These are phyloP conservation scores for Phalacrocorax aristotelis DNA, from an alignment of 2,113 vertebrate genomes.

Conservation along the genomic window DNA sequence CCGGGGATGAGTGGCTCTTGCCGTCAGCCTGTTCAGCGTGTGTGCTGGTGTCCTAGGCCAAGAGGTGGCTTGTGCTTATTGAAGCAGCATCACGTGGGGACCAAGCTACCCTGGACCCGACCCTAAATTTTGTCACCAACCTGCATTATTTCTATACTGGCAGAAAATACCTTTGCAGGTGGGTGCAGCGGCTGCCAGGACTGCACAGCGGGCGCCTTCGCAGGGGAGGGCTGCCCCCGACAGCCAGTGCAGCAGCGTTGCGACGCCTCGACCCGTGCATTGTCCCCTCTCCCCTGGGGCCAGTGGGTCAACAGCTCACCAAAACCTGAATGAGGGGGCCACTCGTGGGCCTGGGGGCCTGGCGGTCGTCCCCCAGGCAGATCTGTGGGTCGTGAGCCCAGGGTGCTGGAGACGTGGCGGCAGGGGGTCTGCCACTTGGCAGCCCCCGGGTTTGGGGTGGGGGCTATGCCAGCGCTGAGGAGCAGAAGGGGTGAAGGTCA, in stretches of 20 bases:
- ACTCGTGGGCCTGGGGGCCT: fast-evolving
- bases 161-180: neutral
- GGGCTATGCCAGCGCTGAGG: fast-evolving
- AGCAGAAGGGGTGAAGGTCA: neutral
- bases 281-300: neutral
- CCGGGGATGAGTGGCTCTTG: neutral
- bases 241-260: fast-evolving
- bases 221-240: fast-evolving
- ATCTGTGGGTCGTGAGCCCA: fast-evolving
- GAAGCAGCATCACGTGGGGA: neutral
- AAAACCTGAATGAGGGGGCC: neutral
- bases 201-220: too few species aligned
- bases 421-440: fast-evolving
- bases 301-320: neutral
- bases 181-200: fast-evolving
- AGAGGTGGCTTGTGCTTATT: neutral
- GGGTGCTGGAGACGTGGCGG: fast-evolving
- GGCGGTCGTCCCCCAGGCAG: fast-evolving
- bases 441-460: fast-evolving
- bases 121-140: neutral
- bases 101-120: neutral
- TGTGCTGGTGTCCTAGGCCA: neutral
- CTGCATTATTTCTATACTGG: neutral
- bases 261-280: neutral
- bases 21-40: neutral